Evolutionary conservation across 2,797 vertebrate species (phyloP).

Genomic region (Neomorphus geoffroyi): DNA sequence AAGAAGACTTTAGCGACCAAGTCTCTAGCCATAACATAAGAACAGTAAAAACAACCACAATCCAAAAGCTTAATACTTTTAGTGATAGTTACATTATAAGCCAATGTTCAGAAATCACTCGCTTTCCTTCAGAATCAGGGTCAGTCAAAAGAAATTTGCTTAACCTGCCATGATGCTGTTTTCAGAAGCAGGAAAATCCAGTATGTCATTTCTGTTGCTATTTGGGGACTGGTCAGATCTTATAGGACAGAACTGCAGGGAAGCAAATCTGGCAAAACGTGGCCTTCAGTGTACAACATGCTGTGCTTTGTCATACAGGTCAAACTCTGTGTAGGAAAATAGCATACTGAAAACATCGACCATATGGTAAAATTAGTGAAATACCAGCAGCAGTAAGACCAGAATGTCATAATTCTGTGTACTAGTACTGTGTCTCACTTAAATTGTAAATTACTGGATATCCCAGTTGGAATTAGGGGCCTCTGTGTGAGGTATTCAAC

Average conservation of each 20-base stretch:
- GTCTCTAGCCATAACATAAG: not conserved
- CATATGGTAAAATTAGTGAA: not conserved
- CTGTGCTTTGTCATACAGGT: not conserved
- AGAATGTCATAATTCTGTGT: not conserved
- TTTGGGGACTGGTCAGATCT: not conserved
- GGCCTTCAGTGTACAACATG: not conserved
- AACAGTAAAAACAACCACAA: not conserved
- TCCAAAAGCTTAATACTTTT: not conserved
- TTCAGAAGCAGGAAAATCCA: not conserved
- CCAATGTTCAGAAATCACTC: not conserved
- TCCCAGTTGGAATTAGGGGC: conserved; percentile 11
- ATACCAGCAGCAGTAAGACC: not conserved
- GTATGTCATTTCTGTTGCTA: not conserved
- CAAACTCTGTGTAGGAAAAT: not conserved
- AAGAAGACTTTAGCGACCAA: not conserved
- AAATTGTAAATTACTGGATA: not conserved
- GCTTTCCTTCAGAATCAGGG: not conserved
- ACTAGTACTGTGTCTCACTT: not conserved
- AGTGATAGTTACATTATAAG: not conserved
- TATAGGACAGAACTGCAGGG: not conserved
- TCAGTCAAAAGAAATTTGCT: not conserved
- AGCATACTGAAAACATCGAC: not conserved
- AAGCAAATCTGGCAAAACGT: not conserved
- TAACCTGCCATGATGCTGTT: not conserved
- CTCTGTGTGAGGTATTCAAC: conserved; percentile 2